Evolutionary conservation across 2,113 vertebrate genomes (phyloP).

Genomic region (Prolemur simus): DNA sequence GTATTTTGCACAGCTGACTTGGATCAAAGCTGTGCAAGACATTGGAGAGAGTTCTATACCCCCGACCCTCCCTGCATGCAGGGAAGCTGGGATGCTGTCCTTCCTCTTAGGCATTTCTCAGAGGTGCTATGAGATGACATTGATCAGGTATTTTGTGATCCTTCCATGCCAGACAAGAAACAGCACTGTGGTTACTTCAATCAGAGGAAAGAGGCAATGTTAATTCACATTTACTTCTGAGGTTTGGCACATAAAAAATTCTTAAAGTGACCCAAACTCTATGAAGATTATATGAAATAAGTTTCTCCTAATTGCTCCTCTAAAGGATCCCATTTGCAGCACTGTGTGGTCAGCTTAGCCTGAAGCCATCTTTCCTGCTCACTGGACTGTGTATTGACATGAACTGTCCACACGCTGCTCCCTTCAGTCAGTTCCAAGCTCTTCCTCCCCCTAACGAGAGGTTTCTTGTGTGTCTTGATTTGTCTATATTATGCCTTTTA

Average conservation of each 20-base stretch:
- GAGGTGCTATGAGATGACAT: neutral
- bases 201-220: neutral
- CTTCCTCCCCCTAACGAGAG: neutral
- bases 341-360: neutral
- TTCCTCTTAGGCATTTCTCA: neutral
- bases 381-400: neutral
- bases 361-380: neutral
- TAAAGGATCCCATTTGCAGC: neutral
- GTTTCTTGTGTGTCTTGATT: slow-evolving; percentile 8
- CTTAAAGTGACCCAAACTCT: neutral
- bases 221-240: neutral
- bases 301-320: neutral
- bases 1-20: neutral
- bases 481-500: neutral
- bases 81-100: neutral
- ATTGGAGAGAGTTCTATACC: neutral
- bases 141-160: neutral
- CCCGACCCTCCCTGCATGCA: neutral
- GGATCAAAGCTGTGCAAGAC: neutral
- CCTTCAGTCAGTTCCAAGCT: neutral
- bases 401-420: neutral
- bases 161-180: neutral
- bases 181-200: neutral
- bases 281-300: neutral
- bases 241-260: neutral